These are phyloP conservation scores for Paradisaea rubra DNA, from an alignment of 2,113 vertebrate genomes.

Conservation along the genomic window DNA sequence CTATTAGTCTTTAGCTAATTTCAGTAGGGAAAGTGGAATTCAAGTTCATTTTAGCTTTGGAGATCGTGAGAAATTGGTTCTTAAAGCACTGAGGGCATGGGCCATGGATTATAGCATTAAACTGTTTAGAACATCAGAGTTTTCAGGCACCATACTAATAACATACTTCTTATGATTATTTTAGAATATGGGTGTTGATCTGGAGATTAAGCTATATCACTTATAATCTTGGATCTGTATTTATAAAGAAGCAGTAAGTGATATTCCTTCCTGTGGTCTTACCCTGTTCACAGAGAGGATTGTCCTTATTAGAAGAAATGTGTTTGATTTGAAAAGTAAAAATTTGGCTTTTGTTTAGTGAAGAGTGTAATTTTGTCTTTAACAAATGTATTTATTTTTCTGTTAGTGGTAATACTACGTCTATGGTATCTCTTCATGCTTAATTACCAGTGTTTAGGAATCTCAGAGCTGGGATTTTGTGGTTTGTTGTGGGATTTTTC, in stretches of 20 bases:
- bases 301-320: neutral
- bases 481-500: neutral
- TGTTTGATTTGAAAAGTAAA: neutral
- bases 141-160: slow-evolving; percentile 15
- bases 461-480: neutral
- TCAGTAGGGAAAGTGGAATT: slow-evolving; percentile 16
- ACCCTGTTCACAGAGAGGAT: neutral
- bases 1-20: slow-evolving; percentile 13
- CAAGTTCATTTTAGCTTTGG: slow-evolving; percentile 18
- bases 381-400: neutral
- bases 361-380: neutral
- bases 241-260: neutral
- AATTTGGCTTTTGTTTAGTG: neutral
- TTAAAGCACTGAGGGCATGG: slow-evolving; percentile 30
- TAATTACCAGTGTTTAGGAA: neutral
- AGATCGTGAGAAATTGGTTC: slow-evolving; percentile 52
- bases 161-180: neutral
- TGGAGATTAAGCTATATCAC: neutral
- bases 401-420: neutral
- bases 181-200: slow-evolving; percentile 9
- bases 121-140: neutral
- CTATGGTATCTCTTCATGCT: neutral
- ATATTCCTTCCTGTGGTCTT: neutral
- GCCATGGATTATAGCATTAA: slow-evolving; percentile 40
- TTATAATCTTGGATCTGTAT: neutral